Evolutionary conservation across 2,888 invertebrate genomes (phyloP).

Genomic region (Nephrocerus scutellatus): DNA sequence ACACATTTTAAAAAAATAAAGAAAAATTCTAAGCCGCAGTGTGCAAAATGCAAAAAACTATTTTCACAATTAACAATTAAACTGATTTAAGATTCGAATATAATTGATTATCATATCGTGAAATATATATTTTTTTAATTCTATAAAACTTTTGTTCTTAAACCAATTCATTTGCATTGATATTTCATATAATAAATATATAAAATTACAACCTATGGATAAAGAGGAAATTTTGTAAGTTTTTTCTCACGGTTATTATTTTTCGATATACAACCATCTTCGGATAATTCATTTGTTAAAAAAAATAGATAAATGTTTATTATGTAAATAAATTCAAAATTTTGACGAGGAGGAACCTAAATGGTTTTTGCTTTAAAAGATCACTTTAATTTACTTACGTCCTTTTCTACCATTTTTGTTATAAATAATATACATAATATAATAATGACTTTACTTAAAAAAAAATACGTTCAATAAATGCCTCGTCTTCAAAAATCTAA

Average conservation of each 20-base stretch:
- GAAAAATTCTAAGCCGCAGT: slow-evolving; percentile 44
- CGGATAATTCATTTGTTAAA: too few species aligned
- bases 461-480: too few species aligned
- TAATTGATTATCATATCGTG: too few species aligned
- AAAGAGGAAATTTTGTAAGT: slow-evolving; percentile 48
- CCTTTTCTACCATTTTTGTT: neutral
- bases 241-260: slow-evolving; percentile 20
- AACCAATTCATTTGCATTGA: slow-evolving; percentile 8
- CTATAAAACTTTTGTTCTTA: too few species aligned
- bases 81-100: neutral
- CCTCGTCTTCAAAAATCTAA: too few species aligned
- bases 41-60: slow-evolving; percentile 46
- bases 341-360: slow-evolving; percentile 17
- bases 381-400: neutral
- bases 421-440: too few species aligned
- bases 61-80: slow-evolving; percentile 21
- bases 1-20: slow-evolving; percentile 6
- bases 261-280: neutral
- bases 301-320: too few species aligned
- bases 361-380: slow-evolving; percentile 1
- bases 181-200: slow-evolving; percentile 21
- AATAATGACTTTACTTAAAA: too few species aligned
- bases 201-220: slow-evolving; percentile 43
- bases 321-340: too few species aligned
- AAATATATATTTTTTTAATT: too few species aligned